Percentiles rank a stretch among this genome's conserved stretches.
phyloP scores from a whole-genome alignment of 2,797 vertebrate species.

The Gymnocypris eckloni region DNA sequence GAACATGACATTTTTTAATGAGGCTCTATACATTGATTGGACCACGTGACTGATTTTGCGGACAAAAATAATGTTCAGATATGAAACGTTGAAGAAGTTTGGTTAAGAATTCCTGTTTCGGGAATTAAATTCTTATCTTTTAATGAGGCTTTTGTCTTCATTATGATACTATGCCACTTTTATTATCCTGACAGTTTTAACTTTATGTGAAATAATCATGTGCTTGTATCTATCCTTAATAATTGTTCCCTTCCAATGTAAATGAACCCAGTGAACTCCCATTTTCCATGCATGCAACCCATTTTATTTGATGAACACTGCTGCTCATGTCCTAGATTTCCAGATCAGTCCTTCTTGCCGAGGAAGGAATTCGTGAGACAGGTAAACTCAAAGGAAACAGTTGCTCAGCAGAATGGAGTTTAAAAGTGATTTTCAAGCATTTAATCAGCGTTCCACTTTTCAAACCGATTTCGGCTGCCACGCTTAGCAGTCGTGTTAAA shows the following conservation, averaged over 20 bases:
- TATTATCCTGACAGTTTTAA: neutral
- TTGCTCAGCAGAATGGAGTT: slow-evolving; percentile 45
- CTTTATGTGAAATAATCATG: neutral
- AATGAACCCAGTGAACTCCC: neutral
- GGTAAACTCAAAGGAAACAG: slow-evolving; percentile 42
- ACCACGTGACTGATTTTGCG: neutral
- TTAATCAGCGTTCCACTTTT: slow-evolving; percentile 44
- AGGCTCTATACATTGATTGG: neutral
- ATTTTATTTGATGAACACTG: slow-evolving; percentile 8
- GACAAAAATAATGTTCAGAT: neutral
- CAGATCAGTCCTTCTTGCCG: slow-evolving; percentile 16
- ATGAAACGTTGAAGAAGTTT: neutral
- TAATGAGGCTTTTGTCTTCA: neutral
- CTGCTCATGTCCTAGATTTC: slow-evolving; percentile 47
- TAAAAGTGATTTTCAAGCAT: slow-evolving; percentile 52
- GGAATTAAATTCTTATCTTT: neutral
- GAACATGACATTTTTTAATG: neutral
- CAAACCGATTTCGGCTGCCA: slow-evolving; percentile 18
- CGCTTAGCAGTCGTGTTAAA: slow-evolving; percentile 17
- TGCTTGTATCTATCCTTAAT: neutral
- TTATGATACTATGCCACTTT: neutral
- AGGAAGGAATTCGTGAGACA: slow-evolving; percentile 1
- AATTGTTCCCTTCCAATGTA: neutral
- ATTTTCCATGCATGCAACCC: neutral
- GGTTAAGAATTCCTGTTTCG: neutral